Percentiles rank a stretch among this genome's conserved stretches.
phyloP scores from a whole-genome alignment of 2,888 invertebrate species.

The Hemithea aestivaria region DNA sequence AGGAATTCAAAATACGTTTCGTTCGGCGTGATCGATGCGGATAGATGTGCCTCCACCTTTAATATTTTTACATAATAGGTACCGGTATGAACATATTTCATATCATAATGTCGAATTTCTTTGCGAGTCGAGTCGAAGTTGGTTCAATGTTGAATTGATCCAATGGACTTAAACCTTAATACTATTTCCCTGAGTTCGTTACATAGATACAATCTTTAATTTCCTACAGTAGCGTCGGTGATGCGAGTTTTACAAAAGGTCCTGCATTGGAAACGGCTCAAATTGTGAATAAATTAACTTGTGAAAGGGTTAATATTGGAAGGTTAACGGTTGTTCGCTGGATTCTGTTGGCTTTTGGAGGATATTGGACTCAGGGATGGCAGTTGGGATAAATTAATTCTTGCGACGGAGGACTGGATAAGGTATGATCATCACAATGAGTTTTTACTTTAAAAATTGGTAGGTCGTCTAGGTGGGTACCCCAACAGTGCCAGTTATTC shows the following conservation, averaged over 20 bases:
- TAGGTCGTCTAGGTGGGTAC: no score
- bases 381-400: constrained; percentile 3
- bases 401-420: no score
- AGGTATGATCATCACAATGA: background rate
- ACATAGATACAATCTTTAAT: constrained; percentile 72
- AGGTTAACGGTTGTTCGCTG: constrained; percentile 23
- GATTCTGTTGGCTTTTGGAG: constrained; percentile 3
- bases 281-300: constrained; percentile 44
- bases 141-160: no score
- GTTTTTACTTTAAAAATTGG: no score
- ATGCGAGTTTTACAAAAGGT: constrained; percentile 45
- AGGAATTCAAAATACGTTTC: no score
- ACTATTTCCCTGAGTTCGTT: constrained; percentile 55
- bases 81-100: no score
- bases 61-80: no score
- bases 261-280: constrained; percentile 35
- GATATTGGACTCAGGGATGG: constrained; percentile 3
- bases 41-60: no score
- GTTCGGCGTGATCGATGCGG: no score
- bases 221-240: constrained; percentile 52
- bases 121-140: no score
- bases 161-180: no score
- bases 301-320: constrained; percentile 29
- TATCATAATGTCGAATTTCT: constrained; percentile 5
- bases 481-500: no score